Percentiles rank a stretch among this genome's conserved stretches.
Conservation (phyloP, 2,113 vertebrate species). For the Apteryx mantelli region DNA sequence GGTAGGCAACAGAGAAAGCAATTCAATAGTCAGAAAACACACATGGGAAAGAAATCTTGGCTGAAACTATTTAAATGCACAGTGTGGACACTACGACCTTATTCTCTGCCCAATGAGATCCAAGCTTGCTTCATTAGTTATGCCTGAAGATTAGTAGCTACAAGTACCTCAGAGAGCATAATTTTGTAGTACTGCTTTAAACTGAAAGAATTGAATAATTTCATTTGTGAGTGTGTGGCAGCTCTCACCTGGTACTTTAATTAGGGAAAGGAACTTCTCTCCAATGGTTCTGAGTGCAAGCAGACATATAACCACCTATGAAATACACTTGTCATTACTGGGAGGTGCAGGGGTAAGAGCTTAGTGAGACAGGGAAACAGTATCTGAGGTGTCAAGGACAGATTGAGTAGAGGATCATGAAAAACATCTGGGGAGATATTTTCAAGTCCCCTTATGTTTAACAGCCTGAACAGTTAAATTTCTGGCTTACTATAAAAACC, state of each 20-base stretch:
- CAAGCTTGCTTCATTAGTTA: neutral
- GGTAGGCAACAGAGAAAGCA: neutral
- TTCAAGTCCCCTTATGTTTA: neutral
- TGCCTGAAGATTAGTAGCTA: neutral
- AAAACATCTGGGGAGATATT: neutral
- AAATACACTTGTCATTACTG: neutral
- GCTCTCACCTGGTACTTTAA: neutral
- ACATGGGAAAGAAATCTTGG: neutral
- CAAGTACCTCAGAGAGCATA: neutral
- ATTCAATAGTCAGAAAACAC: neutral
- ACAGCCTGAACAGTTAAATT: neutral
- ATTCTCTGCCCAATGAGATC: neutral
- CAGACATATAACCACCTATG: neutral
- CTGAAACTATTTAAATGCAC: neutral
- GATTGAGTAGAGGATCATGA: neutral
- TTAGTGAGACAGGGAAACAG: neutral
- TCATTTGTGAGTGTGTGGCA: neutral
- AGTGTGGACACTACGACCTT: neutral
- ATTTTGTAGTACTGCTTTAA: neutral
- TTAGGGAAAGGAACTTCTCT: neutral
- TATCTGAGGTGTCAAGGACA: neutral
- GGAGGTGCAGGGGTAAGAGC: neutral
- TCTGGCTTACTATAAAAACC: neutral
- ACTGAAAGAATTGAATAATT: neutral
- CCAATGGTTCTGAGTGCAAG: neutral